Evolutionary conservation across 2,113 vertebrate genomes (phyloP).

Genomic region (Ceyx cyanopectus): DNA sequence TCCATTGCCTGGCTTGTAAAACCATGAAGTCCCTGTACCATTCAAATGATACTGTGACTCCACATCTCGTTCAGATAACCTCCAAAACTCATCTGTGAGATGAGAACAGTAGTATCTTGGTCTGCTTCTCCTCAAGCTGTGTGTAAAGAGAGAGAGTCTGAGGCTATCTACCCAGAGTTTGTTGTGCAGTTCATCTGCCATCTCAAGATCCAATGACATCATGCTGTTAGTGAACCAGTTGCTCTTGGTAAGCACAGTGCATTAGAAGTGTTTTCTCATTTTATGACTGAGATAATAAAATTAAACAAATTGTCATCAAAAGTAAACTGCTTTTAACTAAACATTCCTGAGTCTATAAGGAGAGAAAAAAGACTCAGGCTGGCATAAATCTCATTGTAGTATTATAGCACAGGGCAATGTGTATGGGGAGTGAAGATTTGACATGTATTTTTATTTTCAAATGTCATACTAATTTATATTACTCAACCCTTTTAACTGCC

Average conservation of each 20-base stretch:
- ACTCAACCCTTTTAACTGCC: slow-evolving; percentile 69
- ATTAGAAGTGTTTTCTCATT: neutral
- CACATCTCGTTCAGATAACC: neutral
- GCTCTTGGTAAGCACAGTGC: neutral
- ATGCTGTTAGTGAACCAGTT: neutral
- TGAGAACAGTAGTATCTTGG: neutral
- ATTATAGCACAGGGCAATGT: neutral
- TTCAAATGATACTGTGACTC: neutral
- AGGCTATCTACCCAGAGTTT: neutral
- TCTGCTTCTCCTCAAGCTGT: neutral
- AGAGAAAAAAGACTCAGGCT: neutral
- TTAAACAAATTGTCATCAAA: slow-evolving; percentile 8
- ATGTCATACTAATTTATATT: slow-evolving; percentile 63
- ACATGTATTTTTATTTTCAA: slow-evolving; percentile 76
- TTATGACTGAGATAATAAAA: slow-evolving; percentile 57
- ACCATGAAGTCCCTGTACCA: neutral
- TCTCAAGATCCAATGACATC: slow-evolving; percentile 9
- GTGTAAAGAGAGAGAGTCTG: neutral
- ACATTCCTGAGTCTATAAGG: neutral
- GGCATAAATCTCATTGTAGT: neutral
- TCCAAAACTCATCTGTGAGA: neutral
- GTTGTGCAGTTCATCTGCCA: neutral
- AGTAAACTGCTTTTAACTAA: slow-evolving; percentile 1
- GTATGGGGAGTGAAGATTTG: slow-evolving; percentile 34
- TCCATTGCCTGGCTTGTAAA: neutral